Conservation (phyloP, 2,113 vertebrate genomes). For the Eulemur macaco region DNA sequence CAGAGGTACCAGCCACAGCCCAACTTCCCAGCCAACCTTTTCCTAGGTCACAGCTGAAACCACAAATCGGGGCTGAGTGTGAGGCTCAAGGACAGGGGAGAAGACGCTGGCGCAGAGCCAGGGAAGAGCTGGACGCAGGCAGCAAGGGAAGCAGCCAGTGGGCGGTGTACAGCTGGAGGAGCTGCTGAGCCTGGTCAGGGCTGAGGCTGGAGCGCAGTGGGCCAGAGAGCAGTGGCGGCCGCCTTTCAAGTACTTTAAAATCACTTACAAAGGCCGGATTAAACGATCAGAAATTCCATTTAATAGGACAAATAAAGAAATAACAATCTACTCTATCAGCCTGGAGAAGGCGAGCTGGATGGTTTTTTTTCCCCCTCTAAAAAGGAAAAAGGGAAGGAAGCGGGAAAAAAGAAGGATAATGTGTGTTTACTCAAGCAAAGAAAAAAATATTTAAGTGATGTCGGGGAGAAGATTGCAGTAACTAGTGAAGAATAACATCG, state of each 20-base stretch:
- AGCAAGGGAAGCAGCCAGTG: constrained; percentile 55
- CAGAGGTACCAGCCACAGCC: neutral
- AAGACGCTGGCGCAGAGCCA: constrained; percentile 26
- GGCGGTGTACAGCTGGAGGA: constrained; percentile 58
- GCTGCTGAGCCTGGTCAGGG: constrained; percentile 48
- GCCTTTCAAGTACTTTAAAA: constrained; percentile 89
- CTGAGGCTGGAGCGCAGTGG: constrained; percentile 61
- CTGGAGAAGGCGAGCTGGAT: constrained; percentile 84
- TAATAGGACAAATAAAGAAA: constrained; percentile 93
- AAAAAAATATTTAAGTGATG: constrained; percentile 98
- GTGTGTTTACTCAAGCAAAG: constrained; percentile 96
- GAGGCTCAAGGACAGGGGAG: constrained; percentile 45
- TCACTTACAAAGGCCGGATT: constrained; percentile 91
- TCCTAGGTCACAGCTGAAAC: constrained; percentile 1
- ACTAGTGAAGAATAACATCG: constrained; percentile 95
- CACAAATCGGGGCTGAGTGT: neutral
- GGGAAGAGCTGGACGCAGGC: neutral
- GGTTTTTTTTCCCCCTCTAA: constrained; percentile 78
- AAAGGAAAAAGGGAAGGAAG: constrained; percentile 83
- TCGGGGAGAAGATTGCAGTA: constrained; percentile 92
- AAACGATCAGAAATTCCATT: constrained; percentile 91
- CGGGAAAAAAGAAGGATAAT: constrained; percentile 92
- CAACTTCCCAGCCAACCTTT: neutral
- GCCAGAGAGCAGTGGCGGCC: constrained; percentile 73
- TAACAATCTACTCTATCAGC: constrained; percentile 90